These are phyloP conservation scores for Ptychochromis oligacanthus DNA, from an alignment of 2,113 vertebrate genomes.

Conservation along the genomic window DNA sequence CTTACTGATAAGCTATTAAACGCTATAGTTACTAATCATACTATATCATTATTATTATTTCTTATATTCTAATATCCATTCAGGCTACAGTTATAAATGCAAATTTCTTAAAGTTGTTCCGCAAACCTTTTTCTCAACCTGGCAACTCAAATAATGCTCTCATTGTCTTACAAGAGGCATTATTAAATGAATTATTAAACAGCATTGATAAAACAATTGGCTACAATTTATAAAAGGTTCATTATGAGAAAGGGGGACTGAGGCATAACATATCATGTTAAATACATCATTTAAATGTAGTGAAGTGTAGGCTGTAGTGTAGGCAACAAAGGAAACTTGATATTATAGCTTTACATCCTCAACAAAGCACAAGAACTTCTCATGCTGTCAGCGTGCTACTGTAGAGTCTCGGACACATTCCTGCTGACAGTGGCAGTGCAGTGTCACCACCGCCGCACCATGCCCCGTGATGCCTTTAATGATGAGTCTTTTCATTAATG, in stretches of 20 bases:
- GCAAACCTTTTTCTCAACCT: constrained; percentile 1
- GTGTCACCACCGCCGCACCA: constrained; percentile 49
- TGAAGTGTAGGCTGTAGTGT: not conserved
- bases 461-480: constrained; percentile 81
- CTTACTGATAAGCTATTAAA: not conserved
- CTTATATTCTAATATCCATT: no score
- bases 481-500: constrained; percentile 95
- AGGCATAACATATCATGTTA: not conserved
- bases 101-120: not conserved
- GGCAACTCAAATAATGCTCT: not conserved
- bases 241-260: not conserved
- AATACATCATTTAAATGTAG: constrained; percentile 1
- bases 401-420: constrained; percentile 59
- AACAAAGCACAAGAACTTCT: constrained; percentile 23
- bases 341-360: constrained; percentile 24
- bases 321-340: constrained; percentile 9
- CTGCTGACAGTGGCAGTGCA: constrained; percentile 46
- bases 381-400: constrained; percentile 33
- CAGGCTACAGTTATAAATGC: no score
- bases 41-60: not conserved
- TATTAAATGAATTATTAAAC: not conserved
- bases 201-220: not conserved
- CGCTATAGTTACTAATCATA: not conserved
- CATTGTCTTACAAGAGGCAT: not conserved
- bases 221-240: not conserved